Evolutionary conservation across 2,113 vertebrate species (phyloP).

Genomic region (Tympanuchus pallidicinctus): DNA sequence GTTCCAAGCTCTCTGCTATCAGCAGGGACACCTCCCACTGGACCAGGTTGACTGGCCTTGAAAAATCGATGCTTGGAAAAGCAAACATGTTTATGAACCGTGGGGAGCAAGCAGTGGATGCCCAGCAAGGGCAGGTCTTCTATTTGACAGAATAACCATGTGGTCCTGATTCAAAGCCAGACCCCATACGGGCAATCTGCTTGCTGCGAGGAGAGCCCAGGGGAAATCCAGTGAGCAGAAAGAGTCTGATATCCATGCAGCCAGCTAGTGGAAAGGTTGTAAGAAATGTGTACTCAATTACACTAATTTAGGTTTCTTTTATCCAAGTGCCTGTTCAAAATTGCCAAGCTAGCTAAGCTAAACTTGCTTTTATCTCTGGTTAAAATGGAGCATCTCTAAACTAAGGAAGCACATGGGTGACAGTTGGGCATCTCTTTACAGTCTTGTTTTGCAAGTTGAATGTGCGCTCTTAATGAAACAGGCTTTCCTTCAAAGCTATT

Average conservation of each 20-base stretch:
- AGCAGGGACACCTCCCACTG: too few species aligned
- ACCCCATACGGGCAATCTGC: not conserved
- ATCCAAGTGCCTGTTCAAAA: not conserved
- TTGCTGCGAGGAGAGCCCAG: not conserved
- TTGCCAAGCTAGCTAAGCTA: not conserved
- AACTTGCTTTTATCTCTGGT: conserved; percentile 10
- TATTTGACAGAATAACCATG: not conserved
- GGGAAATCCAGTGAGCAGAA: not conserved
- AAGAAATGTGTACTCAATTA: not conserved
- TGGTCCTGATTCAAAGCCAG: not conserved
- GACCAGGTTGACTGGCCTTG: too few species aligned
- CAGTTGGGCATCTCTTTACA: not conserved
- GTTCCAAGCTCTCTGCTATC: too few species aligned
- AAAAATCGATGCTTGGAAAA: not conserved
- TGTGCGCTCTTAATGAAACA: not conserved
- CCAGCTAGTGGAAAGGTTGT: not conserved
- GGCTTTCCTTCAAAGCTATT: not conserved
- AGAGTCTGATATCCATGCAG: not conserved
- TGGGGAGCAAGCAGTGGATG: not conserved
- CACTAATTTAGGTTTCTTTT: not conserved
- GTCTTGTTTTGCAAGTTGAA: not conserved
- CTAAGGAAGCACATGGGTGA: not conserved
- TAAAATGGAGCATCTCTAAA: not conserved
- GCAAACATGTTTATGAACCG: rapidly evolving
- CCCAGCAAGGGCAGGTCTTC: not conserved